Evolutionary conservation across 1,140 invertebrate species (phyloP).

Genomic region (Ditylenchus dipsaci): DNA sequence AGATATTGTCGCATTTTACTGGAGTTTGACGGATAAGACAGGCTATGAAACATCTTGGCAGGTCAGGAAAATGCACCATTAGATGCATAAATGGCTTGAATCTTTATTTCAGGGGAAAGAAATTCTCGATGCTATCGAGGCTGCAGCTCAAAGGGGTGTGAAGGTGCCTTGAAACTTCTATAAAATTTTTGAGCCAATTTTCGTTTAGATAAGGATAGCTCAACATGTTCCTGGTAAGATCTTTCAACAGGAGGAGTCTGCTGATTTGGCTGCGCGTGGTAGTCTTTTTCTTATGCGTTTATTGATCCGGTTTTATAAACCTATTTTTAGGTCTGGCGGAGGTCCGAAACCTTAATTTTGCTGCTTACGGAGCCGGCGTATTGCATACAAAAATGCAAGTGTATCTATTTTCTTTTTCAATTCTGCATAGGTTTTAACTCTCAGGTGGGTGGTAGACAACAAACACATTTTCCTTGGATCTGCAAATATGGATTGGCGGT

Average conservation of each 20-base stretch:
- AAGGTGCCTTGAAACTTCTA: slow-evolving; percentile 27
- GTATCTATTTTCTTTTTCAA: no score
- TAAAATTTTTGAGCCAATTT: background rate
- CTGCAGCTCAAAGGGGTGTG: slow-evolving; percentile 43
- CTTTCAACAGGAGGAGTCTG: background rate
- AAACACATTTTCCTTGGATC: slow-evolving; percentile 64
- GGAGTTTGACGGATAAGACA: slow-evolving; percentile 46
- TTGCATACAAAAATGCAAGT: slow-evolving; percentile 81
- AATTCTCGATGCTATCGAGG: slow-evolving; percentile 37
- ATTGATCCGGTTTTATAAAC: background rate
- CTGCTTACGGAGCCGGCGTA: slow-evolving; percentile 78
- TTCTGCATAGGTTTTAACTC: no score
- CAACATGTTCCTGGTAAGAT: background rate
- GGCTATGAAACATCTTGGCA: slow-evolving; percentile 45
- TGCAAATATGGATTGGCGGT: slow-evolving; percentile 77
- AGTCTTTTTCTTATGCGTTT: background rate
- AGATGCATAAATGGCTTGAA: background rate
- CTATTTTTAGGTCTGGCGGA: slow-evolving; percentile 16
- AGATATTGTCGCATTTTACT: slow-evolving; percentile 53
- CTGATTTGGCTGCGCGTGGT: background rate
- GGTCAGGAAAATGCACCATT: slow-evolving; percentile 8
- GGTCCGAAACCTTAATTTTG: slow-evolving; percentile 70
- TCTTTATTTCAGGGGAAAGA: slow-evolving; percentile 39
- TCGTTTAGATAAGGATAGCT: background rate
- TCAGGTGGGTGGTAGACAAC: slow-evolving; percentile 71